Percentiles rank a stretch among this genome's conserved stretches.
These are phyloP conservation scores for Drosophila rubida DNA, from an alignment of 2,888 invertebrate genomes.

Conservation along the genomic window DNA sequence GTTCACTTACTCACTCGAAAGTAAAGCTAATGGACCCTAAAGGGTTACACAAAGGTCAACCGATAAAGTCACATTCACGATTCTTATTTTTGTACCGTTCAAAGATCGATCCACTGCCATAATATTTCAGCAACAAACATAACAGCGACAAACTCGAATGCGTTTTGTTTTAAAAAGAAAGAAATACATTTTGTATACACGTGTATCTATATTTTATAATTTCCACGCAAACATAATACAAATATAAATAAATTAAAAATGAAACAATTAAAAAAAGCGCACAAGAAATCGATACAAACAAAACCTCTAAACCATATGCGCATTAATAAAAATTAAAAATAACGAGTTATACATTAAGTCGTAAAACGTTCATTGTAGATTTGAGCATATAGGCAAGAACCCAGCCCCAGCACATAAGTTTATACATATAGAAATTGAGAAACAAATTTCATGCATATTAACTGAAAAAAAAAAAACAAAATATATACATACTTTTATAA, in stretches of 20 bases:
- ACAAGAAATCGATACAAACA: conserved; percentile 26
- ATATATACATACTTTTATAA: conserved; percentile 29
- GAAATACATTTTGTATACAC: conserved; percentile 1
- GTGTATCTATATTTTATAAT: conserved; percentile 29
- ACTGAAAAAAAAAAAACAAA: conserved; percentile 46
- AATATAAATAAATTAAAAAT: conserved; percentile 4
- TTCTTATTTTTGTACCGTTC: conserved; percentile 65
- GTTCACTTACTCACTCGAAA: conserved; percentile 27
- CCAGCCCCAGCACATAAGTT: conserved; percentile 71
- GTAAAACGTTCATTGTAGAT: conserved; percentile 74
- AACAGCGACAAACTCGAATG: conserved; percentile 42
- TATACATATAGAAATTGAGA: conserved; percentile 63
- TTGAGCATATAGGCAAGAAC: conserved; percentile 63
- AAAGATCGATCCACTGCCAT: conserved; percentile 73
- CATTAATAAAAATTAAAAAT: conserved; percentile 14
- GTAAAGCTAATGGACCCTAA: conserved; percentile 5
- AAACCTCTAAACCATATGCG: conserved; percentile 31
- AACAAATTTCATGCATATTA: conserved; percentile 55
- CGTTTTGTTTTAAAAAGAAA: conserved; percentile 36
- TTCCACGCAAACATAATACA: conserved; percentile 23
- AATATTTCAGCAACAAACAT: conserved; percentile 28
- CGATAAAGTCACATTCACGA: conserved; percentile 19
- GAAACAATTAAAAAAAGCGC: conserved; percentile 21
- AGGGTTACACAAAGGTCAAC: conserved; percentile 28
- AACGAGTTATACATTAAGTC: conserved; percentile 52